These are phyloP conservation scores for Lichenostomus cassidix DNA, from an alignment of 2,113 vertebrate genomes.

Conservation along the genomic window DNA sequence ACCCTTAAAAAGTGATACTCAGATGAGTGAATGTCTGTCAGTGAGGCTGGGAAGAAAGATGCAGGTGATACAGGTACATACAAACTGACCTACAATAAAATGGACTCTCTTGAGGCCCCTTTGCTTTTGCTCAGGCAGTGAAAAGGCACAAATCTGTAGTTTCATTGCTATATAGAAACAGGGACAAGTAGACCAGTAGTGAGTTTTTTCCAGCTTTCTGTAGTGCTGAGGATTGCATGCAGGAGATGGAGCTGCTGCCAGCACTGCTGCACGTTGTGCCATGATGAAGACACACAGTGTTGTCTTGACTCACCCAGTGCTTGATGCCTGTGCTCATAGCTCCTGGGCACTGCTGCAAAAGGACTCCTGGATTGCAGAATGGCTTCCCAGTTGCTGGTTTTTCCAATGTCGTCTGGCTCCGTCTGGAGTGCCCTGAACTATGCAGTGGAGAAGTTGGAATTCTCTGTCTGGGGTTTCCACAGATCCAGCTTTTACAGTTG, in stretches of 20 bases:
- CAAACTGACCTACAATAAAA: not conserved
- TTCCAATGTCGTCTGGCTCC: not conserved
- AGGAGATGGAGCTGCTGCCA: not conserved
- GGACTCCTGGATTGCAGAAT: not conserved
- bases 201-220: not conserved
- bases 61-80: not conserved
- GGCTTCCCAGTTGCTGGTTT: not conserved
- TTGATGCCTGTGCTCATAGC: not conserved
- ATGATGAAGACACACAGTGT: rapidly evolving
- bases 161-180: not conserved
- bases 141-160: not conserved
- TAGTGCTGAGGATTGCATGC: not conserved
- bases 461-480: not conserved
- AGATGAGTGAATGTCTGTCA: not conserved
- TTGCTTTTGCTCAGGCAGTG: not conserved
- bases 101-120: not conserved
- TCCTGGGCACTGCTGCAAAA: not conserved
- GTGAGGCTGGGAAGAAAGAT: not conserved
- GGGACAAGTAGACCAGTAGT: not conserved
- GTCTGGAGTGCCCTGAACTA: not conserved
- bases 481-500: not conserved
- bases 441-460: not conserved
- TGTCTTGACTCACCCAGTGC: not conserved
- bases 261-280: not conserved
- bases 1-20: not conserved